phyloP scores from a whole-genome alignment of 2,888 invertebrate genomes.

The Sesia bembeciformis region DNA sequence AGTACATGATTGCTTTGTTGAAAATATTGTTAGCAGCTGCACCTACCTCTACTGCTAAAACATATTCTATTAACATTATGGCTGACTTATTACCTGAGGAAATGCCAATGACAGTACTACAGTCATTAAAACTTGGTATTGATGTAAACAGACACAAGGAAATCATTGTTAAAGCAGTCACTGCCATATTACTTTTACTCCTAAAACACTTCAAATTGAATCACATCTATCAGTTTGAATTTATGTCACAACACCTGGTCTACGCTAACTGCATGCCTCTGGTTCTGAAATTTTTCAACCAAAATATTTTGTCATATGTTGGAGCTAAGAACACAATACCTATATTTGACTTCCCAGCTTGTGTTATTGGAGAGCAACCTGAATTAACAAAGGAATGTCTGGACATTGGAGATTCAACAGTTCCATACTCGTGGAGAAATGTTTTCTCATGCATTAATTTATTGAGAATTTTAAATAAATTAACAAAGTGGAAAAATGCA shows the following conservation, averaged over 20 bases:
- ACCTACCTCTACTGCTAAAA: constrained; percentile 98
- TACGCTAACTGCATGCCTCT: constrained; percentile 99
- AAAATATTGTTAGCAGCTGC: constrained; percentile 98
- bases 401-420: constrained; percentile 86
- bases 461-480: constrained; percentile 95
- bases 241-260: constrained; percentile 98
- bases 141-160: constrained; percentile 99
- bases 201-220: constrained; percentile 97
- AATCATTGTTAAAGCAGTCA: constrained; percentile 97
- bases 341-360: constrained; percentile 95
- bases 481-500: constrained; percentile 99
- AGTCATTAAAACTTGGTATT: constrained; percentile 95
- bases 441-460: constrained; percentile 98
- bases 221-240: constrained; percentile 99
- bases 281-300: constrained; percentile 98
- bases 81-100: constrained; percentile 98
- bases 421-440: constrained; percentile 96
- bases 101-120: constrained; percentile 96
- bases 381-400: constrained; percentile 94
- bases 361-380: constrained; percentile 95
- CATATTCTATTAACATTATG: constrained; percentile 97
- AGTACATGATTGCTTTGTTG: constrained; percentile 97
- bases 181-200: constrained; percentile 90
- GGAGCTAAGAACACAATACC: constrained; percentile 95
- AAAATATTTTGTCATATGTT: constrained; percentile 95